phyloP scores from a whole-genome alignment of 2,113 vertebrate genomes.

The Lonchura striata region DNA sequence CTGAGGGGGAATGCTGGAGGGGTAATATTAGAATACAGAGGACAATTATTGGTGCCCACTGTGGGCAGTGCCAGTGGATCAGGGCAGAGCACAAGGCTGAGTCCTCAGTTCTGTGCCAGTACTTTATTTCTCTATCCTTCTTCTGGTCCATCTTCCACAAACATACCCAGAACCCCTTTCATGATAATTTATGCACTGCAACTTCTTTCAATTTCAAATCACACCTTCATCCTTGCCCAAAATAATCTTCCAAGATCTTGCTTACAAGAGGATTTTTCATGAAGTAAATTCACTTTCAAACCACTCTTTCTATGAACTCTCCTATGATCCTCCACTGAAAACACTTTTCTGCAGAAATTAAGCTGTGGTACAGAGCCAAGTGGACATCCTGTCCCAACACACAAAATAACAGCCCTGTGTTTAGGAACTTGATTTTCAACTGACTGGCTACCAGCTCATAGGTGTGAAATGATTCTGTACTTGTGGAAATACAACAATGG shows the following conservation, averaged over 20 bases:
- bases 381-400: conserved; percentile 5
- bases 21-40: neutral
- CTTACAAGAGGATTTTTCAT: conserved; percentile 32
- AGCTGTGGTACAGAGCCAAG: conserved; percentile 3
- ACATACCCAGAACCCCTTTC: conserved; percentile 27
- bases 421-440: neutral
- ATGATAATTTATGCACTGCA: conserved; percentile 55
- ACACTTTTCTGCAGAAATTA: neutral
- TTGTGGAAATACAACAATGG: neutral
- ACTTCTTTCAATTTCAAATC: conserved; percentile 56
- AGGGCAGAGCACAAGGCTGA: neutral
- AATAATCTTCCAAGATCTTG: conserved; percentile 50
- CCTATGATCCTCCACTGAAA: neutral
- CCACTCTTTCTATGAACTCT: neutral
- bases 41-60: neutral
- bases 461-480: neutral
- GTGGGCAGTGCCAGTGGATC: neutral
- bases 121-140: neutral
- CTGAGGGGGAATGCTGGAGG: neutral
- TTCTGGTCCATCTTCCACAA: conserved; percentile 16
- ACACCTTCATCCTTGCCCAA: conserved; percentile 52
- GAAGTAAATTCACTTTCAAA: neutral
- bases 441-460: neutral
- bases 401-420: neutral
- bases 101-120: neutral